Evolutionary conservation across 2,797 vertebrate genomes (phyloP), one percentile per base, ranked within the genome.

Genomic region (Sebastes nivosus): DNA sequence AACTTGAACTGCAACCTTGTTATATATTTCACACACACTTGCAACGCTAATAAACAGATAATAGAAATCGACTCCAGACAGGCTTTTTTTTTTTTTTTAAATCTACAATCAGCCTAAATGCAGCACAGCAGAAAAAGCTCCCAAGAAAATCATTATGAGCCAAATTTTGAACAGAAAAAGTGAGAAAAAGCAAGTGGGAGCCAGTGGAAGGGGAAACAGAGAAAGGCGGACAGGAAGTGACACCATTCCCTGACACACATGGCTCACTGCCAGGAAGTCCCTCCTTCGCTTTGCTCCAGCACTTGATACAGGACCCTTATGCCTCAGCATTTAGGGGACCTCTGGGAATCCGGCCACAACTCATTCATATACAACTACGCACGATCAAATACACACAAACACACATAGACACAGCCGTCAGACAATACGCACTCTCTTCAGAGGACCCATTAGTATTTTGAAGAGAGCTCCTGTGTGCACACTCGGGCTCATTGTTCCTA

Each of bases 381-480:
- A 68, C 76, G 82, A 71, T 88, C 69, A 38, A 77, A 79, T 30
- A 22, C 2, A 12, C 50, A 3, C 69, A 67, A 0, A 12, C 38
- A 4, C 69, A 67, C 72, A 38, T 1, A 25, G 50, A 80, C 77
- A 82, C 13, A 25, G 50, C 4, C 12, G 54, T 70, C 22, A 64
- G 50, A 88, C 82, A 92, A 82, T 65, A 84, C 36, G 5, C 75
- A 79, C 79, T 68, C 72, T 80, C 77, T 85, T 79, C 66, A 24
- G 67, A 78, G 77, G 72, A 42, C 20, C 75, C 82, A 93, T 92
- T 93, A 89, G 91, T 88, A 93, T 92, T 88, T 88, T 8, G 38
- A 54, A 72, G 82, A 75, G 72, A 61, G 71, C 75, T 76, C 63
- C 83, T 67, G 87, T 82, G 67, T 77, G 77, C 77, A 89, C 88